Percentiles rank a stretch among this genome's conserved stretches.
phyloP scores from a whole-genome alignment of 1,140 invertebrate species.

The Panulirus ornatus region DNA sequence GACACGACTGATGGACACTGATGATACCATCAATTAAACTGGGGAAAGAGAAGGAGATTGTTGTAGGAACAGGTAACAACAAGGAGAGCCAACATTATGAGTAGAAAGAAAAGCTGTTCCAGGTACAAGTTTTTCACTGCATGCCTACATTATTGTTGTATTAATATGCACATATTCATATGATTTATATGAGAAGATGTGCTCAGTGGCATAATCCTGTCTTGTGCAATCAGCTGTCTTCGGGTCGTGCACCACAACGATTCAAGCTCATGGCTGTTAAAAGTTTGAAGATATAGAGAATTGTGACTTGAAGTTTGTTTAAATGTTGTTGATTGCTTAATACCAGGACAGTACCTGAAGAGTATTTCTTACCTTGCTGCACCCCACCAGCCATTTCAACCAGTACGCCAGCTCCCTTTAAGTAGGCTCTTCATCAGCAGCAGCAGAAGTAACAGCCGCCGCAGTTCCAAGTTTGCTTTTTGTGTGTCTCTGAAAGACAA shows the following conservation, averaged over 20 bases:
- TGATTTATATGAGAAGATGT: not conserved
- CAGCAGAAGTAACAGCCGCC: not conserved
- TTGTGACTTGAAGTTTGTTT: not conserved
- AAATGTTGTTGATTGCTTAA: not conserved
- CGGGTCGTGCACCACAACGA: not conserved
- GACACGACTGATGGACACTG: not conserved
- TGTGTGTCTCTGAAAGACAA: conserved; percentile 17
- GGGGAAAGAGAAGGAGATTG: not conserved
- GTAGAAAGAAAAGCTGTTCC: not conserved
- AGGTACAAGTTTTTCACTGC: not conserved
- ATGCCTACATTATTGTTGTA: not conserved
- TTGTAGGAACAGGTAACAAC: not conserved
- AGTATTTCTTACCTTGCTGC: not conserved
- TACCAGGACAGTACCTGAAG: not conserved
- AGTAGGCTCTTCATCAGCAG: conserved; percentile 9
- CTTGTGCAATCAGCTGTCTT: not conserved
- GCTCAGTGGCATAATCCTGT: not conserved
- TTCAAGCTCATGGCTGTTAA: not conserved
- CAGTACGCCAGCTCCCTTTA: conserved; percentile 51
- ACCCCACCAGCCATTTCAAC: conserved; percentile 34
- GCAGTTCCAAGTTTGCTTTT: conserved; percentile 35
- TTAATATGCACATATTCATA: not conserved
- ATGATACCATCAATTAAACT: not conserved
- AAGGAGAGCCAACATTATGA: no score
- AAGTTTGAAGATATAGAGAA: not conserved